A percentile compares a stretch with the other conserved stretches of the same genome.
phyloP scores from a whole-genome alignment of 2,113 vertebrate genomes.

The Siphamia tubifer region DNA sequence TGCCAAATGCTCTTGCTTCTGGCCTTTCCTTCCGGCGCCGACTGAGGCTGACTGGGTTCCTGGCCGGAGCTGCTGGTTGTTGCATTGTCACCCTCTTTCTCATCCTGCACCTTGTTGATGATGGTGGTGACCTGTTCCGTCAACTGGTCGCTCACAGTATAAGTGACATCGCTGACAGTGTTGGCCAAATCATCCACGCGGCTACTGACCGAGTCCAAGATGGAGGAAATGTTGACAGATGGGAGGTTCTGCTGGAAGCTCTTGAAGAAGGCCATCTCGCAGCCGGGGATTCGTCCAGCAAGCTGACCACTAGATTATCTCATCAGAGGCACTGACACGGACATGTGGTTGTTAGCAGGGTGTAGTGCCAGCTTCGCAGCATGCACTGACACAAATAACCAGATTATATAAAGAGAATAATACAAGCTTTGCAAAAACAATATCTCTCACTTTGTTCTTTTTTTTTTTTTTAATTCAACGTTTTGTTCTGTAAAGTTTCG shows the following conservation, averaged over 20 bases:
- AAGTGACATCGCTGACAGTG: constrained; percentile 87
- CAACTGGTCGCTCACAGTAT: constrained; percentile 87
- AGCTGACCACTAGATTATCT: constrained; percentile 46
- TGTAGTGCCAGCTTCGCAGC: constrained; percentile 3
- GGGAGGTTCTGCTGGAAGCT: constrained; percentile 90
- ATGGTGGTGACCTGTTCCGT: constrained; percentile 90
- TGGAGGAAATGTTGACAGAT: constrained; percentile 86
- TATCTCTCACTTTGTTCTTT: not conserved
- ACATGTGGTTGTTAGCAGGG: constrained; percentile 53
- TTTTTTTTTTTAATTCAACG: no score
- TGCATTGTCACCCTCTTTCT: constrained; percentile 67
- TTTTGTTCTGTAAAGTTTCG: not conserved
- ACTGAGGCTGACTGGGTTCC: constrained; percentile 14
- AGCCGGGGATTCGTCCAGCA: constrained; percentile 12
- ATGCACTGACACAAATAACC: not conserved
- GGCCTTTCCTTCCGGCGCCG: constrained; percentile 29
- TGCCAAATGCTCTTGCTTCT: constrained; percentile 46
- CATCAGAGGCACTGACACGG: constrained; percentile 57
- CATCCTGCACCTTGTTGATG: constrained; percentile 82
- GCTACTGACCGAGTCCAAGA: constrained; percentile 87
- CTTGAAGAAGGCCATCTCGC: constrained; percentile 92
- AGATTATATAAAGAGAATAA: not conserved
- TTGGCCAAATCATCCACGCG: constrained; percentile 88
- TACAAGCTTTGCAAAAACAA: not conserved
- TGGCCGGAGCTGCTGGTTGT: not conserved